Evolutionary conservation across 2,888 invertebrate species (phyloP), one percentile per base, ranked within the genome.

Genomic region (Glyphotaelius pellucidus): DNA sequence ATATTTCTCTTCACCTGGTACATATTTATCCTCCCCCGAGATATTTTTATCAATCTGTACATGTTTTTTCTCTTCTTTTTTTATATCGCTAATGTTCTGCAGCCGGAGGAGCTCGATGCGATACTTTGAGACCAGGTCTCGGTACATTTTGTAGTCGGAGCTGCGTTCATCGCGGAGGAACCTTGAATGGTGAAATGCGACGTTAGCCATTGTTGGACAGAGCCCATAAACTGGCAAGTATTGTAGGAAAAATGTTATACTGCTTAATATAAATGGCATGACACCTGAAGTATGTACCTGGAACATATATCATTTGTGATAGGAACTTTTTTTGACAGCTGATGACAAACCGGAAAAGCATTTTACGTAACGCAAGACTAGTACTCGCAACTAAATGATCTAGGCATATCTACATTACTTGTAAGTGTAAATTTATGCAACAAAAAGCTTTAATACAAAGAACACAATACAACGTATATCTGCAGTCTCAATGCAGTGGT

Each of bases 141-240:
- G 94, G 94, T 95, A 96, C 94, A 94, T 94, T 95, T 95, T 95
- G 94, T 96, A 96, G 93, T 96, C 96, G 92, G 94, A 95, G 93
- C 95, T 95, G 94, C 95, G 95, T 86, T 95, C 94, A 94, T 95
- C 95, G 94, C 95, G 95, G 90, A 96, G 95, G 93, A 96, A 96
- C 96, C 96, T 96, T 95, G 52, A 93, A 93, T 85, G 67, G 81
- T 25, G 84, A 89, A 89, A 83, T 83, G 32, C 35, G 67, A 87
- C 80, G n/a, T 52, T 38, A 92, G 30, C 42, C 47, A 30, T 25
- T 52, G 31, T 47, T 87, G 87, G 14, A n/a, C 47, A 42, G 19
- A 52, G 42, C 87, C 86, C 19, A 86, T 32, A 90, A 91, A 81
- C 87, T 90, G 81, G 52, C 19, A 83, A 90, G 52, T 35, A 84